phyloP scores from a whole-genome alignment of 2,888 invertebrate genomes.

The Ophioninae sp. region DNA sequence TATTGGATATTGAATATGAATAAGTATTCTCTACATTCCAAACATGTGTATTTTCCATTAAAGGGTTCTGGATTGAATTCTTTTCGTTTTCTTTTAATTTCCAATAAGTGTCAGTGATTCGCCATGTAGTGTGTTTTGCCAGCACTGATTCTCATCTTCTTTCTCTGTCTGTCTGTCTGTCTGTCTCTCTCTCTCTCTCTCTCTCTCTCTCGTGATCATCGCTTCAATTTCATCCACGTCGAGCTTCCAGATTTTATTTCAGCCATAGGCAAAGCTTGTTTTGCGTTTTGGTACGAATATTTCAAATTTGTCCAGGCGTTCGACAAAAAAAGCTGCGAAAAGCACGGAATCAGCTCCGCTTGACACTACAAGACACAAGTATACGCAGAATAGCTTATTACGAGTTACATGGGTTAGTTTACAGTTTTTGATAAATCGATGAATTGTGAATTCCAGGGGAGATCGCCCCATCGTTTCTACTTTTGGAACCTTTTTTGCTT shows the following conservation, averaged over 20 bases:
- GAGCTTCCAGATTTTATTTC: conserved; percentile 33
- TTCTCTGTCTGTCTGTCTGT: conserved; percentile 63
- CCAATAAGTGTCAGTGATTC: conserved; percentile 66
- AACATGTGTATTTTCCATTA: conserved; percentile 73
- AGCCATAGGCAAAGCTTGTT: conserved; percentile 3
- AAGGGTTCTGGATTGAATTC: conserved; percentile 54
- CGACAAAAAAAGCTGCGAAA: conserved; percentile 66
- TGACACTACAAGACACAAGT: conserved; percentile 75
- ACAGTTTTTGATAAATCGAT: conserved; percentile 70
- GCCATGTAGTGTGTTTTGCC: conserved; percentile 72
- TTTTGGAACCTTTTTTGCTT: conserved; percentile 33
- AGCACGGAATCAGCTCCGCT: conserved; percentile 77
- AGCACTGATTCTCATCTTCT: conserved; percentile 75
- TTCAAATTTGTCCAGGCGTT: conserved; percentile 43
- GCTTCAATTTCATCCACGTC: conserved; percentile 50
- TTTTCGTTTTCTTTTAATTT: conserved; percentile 63
- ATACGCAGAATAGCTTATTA: conserved; percentile 67
- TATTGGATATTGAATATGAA: conserved; percentile 77
- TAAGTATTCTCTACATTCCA: conserved; percentile 75
- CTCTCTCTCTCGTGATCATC: conserved; percentile 47
- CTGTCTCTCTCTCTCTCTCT: conserved; percentile 65
- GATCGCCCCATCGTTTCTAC: conserved; percentile 33
- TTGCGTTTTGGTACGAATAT: conserved; percentile 34
- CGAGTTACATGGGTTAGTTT: conserved; percentile 54
- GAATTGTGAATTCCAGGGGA: conserved; percentile 69